Conservation (phyloP, 2,888 invertebrate species). For the Stenurella melanura region DNA sequence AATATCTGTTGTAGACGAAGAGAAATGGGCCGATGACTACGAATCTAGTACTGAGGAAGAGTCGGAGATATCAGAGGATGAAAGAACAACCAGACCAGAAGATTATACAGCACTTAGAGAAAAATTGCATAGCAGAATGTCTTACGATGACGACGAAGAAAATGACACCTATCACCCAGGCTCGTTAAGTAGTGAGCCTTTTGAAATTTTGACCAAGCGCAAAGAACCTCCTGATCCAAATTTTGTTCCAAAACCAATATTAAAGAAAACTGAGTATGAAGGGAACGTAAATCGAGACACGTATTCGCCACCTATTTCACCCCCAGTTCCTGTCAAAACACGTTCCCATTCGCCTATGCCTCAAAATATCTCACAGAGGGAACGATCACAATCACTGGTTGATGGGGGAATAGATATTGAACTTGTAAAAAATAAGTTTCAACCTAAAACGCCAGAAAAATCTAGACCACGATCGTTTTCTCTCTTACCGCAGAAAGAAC, state of each 20-base stretch:
- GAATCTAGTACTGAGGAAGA: conserved; percentile 69
- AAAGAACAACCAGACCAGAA: conserved; percentile 58
- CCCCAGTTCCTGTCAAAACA: conserved; percentile 39
- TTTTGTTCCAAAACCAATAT: conserved; percentile 86
- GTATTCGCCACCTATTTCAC: conserved; percentile 42
- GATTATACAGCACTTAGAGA: conserved; percentile 35
- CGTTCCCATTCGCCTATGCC: conserved; percentile 59
- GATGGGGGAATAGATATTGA: conserved; percentile 40
- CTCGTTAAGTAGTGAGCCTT: conserved; percentile 76
- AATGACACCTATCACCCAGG: conserved; percentile 83
- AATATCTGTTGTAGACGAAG: conserved; percentile 67
- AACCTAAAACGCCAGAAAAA: conserved; percentile 39
- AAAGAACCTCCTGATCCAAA: conserved; percentile 81
- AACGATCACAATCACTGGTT: conserved; percentile 51
- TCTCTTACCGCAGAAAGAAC: conserved; percentile 54
- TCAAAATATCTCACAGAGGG: conserved; percentile 24
- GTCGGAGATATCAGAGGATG: conserved; percentile 68
- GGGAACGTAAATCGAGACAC: conserved; percentile 51
- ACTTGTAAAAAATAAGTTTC: conserved; percentile 20
- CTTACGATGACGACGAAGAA: conserved; percentile 73
- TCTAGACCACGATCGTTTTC: conserved; percentile 60
- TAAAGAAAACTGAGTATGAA: conserved; percentile 75
- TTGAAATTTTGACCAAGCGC: conserved; percentile 78
- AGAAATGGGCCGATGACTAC: conserved; percentile 73
- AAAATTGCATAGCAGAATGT: conserved; percentile 39